A percentile compares a stretch with the other conserved stretches of the same genome.
Conservation (phyloP, 2,888 invertebrate genomes). For the Nomada fucata region DNA sequence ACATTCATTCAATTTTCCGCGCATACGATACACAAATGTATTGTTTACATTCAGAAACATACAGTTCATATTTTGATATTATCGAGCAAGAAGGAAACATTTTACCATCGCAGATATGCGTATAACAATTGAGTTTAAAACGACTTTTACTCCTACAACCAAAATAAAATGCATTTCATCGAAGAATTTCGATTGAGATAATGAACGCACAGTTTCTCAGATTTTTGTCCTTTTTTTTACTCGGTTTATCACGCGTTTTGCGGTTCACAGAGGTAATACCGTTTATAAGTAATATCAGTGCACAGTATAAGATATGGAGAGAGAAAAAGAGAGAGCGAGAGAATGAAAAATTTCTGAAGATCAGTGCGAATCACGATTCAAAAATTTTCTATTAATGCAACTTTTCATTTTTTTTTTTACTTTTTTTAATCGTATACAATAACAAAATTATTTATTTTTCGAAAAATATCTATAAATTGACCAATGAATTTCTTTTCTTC, state of each 20-base stretch:
- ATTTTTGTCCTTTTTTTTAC: slow-evolving; percentile 10
- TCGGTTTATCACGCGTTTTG: slow-evolving; percentile 16
- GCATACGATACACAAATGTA: slow-evolving; percentile 50
- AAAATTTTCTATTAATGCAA: slow-evolving; percentile 57
- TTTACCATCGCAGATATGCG: slow-evolving; percentile 71
- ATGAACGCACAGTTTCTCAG: slow-evolving; percentile 20
- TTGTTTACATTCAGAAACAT: slow-evolving; percentile 58
- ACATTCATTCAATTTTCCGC: slow-evolving; percentile 47
- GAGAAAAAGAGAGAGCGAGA: no score
- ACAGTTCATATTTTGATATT: slow-evolving; percentile 59
- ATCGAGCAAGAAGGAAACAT: slow-evolving; percentile 72
- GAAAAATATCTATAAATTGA: slow-evolving; percentile 73
- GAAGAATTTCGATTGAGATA: slow-evolving; percentile 38
- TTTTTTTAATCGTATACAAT: slow-evolving; percentile 42
- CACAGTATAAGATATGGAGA: slow-evolving; percentile 13
- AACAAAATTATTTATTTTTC: slow-evolving; percentile 65
- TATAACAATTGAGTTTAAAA: slow-evolving; percentile 68
- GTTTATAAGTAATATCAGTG: slow-evolving; percentile 64
- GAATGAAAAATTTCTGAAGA: slow-evolving; percentile 67
- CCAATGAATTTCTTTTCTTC: slow-evolving; percentile 42
- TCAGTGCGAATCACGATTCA: slow-evolving; percentile 60
- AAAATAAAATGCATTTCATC: slow-evolving; percentile 56
- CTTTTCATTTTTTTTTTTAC: slow-evolving; percentile 37
- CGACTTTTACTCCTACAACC: slow-evolving; percentile 51
- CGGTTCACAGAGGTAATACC: slow-evolving; percentile 53